A percentile compares a stretch with the other conserved stretches of the same genome.
Conservation (phyloP, 2,888 invertebrate species). For the Acrobasis consociella region DNA sequence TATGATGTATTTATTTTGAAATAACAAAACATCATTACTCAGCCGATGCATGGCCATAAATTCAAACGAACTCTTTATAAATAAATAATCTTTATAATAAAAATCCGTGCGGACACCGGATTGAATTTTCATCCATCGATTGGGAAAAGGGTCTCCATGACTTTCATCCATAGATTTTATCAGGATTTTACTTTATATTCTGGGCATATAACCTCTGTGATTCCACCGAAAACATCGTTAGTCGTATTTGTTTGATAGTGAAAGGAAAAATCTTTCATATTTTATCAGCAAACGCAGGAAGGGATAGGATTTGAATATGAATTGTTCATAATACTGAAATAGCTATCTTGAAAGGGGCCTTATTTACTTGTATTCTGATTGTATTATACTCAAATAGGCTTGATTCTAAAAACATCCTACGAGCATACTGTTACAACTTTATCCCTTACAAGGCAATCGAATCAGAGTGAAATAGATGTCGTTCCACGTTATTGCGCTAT, state of each 20-base stretch:
- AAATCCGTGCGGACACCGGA: not conserved
- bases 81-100: constrained; percentile 19
- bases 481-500: no score
- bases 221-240: constrained; percentile 6
- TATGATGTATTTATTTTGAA: not conserved
- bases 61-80: constrained; percentile 15
- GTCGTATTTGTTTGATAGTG: constrained; percentile 8
- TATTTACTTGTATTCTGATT: no score
- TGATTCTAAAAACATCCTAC: not conserved
- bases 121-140: constrained; percentile 20
- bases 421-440: no score
- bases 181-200: constrained; percentile 10
- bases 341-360: not conserved
- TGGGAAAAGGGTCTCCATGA: not conserved
- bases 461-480: no score
- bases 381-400: not conserved
- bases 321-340: not conserved
- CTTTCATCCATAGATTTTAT: not conserved
- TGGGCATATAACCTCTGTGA: not conserved
- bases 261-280: constrained; percentile 2
- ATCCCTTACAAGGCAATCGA: no score
- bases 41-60: constrained; percentile 13
- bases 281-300: not conserved
- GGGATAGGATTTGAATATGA: constrained; percentile 2
- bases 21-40: constrained; percentile 4